These are phyloP conservation scores for Monochamus saltuarius DNA, from an alignment of 1,140 invertebrate species.

Conservation along the genomic window DNA sequence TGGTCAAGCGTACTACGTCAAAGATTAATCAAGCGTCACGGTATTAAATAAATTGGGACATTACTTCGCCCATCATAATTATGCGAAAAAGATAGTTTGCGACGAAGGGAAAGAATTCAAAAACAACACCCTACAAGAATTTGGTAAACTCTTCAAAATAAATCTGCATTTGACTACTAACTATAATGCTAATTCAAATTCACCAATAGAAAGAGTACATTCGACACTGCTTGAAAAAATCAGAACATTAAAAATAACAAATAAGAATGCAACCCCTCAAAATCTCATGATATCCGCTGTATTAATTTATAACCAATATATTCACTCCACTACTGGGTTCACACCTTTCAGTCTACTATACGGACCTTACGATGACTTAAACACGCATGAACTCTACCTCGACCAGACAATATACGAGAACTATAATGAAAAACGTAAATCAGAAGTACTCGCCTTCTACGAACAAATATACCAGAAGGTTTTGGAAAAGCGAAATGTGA, in stretches of 20 bases:
- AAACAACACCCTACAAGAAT: background rate
- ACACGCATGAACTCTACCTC: background rate
- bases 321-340: background rate
- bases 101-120: slow-evolving; percentile 5
- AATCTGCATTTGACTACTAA: background rate
- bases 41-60: background rate
- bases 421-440: background rate
- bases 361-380: background rate
- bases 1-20: too few species aligned
- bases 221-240: background rate
- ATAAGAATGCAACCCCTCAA: background rate
- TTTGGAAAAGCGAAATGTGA: background rate
- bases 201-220: too few species aligned
- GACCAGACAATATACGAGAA: background rate
- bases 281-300: background rate
- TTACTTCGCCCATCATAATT: background rate
- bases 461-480: too few species aligned
- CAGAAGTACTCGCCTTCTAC: too few species aligned
- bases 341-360: background rate
- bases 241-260: background rate
- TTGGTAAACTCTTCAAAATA: background rate
- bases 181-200: background rate
- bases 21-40: slow-evolving; percentile 1
- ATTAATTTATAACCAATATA: background rate
- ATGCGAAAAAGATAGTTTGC: background rate